A percentile compares a stretch with the other conserved stretches of the same genome.
Conservation (phyloP, 2,888 invertebrate species). For the Noctua janthina region DNA sequence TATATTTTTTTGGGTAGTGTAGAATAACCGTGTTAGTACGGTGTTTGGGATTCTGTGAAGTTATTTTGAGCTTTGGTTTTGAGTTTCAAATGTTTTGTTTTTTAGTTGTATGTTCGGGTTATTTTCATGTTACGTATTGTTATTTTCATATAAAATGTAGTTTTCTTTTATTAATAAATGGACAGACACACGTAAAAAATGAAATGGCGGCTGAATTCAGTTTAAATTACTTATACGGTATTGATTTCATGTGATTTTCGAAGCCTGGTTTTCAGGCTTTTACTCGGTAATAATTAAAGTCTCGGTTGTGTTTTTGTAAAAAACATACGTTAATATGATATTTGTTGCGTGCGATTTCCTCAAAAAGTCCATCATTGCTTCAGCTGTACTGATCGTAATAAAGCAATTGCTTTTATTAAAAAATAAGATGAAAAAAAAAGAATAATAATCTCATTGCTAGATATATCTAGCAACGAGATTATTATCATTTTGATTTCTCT, state of each 20-base stretch:
- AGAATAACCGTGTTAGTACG: conserved; percentile 9
- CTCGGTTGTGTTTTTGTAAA: neutral
- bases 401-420: neutral
- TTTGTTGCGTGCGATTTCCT: neutral
- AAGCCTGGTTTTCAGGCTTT: neutral
- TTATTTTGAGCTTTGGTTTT: conserved; percentile 13
- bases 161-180: neutral
- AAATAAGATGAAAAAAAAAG: too few species aligned
- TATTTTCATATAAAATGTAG: neutral
- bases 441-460: too few species aligned
- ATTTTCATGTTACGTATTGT: neutral
- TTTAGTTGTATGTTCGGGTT: neutral
- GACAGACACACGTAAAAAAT: neutral
- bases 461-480: neutral
- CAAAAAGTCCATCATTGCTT: neutral
- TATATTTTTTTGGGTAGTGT: conserved; percentile 4
- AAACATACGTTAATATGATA: neutral
- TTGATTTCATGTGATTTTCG: neutral
- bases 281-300: too few species aligned
- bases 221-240: neutral
- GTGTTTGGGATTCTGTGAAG: neutral
- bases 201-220: neutral
- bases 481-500: neutral
- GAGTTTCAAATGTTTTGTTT: neutral
- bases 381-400: neutral